A percentile compares a stretch with the other conserved stretches of the same genome.
Evolutionary conservation across 2,888 invertebrate species (phyloP).

Genomic region (Trachelus tabidus): DNA sequence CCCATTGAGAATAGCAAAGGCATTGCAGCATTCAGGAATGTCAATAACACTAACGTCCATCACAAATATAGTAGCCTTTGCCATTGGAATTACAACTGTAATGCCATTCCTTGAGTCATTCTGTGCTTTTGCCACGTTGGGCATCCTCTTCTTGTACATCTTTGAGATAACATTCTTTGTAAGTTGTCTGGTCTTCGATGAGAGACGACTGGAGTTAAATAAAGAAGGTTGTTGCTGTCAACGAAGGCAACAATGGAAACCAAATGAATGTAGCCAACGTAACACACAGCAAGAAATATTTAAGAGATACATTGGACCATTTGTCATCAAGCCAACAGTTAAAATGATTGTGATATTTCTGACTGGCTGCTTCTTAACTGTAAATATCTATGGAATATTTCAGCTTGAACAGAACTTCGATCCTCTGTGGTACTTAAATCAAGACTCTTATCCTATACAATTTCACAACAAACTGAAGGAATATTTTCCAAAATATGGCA

Average conservation of each 20-base stretch:
- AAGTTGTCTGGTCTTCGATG: conserved; percentile 66
- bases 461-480: conserved; percentile 57
- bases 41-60: conserved; percentile 69
- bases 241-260: conserved; percentile 55
- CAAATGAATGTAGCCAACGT: conserved; percentile 63
- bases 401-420: conserved; percentile 63
- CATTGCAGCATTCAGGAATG: conserved; percentile 66
- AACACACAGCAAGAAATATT: conserved; percentile 62
- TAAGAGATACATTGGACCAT: conserved; percentile 60
- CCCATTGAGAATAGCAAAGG: conserved; percentile 56
- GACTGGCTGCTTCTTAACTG: conserved; percentile 52
- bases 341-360: conserved; percentile 61
- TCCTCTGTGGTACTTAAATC: conserved; percentile 62
- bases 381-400: conserved; percentile 59
- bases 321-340: conserved; percentile 57
- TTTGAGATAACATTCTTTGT: conserved; percentile 68
- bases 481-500: conserved; percentile 59
- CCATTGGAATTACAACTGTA: conserved; percentile 67
- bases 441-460: conserved; percentile 59
- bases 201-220: conserved; percentile 56
- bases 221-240: conserved; percentile 59
- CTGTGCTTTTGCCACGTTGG: conserved; percentile 67
- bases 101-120: conserved; percentile 68
- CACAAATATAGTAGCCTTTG: conserved; percentile 68
- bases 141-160: conserved; percentile 65